phyloP scores from a whole-genome alignment of 2,888 invertebrate species.

The Junonia oenone region DNA sequence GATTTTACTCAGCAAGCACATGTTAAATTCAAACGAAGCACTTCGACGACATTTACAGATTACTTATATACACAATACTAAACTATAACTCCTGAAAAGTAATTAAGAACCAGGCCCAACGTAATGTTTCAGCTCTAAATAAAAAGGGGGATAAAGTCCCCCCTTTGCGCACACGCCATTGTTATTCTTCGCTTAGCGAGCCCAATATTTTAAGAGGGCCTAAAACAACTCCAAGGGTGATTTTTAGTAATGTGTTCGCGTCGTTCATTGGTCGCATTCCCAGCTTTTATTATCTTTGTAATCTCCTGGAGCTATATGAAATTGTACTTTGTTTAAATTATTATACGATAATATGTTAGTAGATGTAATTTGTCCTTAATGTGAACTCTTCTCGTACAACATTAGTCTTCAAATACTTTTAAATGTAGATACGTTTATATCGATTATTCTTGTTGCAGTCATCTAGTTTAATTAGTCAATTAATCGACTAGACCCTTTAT shows the following conservation, averaged over 20 bases:
- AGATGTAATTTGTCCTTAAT: not conserved
- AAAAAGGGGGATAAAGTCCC: conserved; percentile 16
- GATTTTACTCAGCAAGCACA: too few species aligned
- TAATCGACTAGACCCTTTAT: not conserved
- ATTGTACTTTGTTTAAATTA: conserved; percentile 5
- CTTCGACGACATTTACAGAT: not conserved
- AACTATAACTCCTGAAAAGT: not conserved
- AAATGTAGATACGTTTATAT: not conserved
- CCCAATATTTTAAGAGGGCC: conserved; percentile 63
- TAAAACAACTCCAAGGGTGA: conserved; percentile 57
- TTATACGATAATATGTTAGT: conserved; percentile 1
- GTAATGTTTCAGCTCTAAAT: conserved; percentile 9
- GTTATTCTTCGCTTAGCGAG: conserved; percentile 63
- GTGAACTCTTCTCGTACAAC: not conserved
- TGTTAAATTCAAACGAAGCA: too few species aligned
- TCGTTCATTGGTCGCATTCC: conserved; percentile 42
- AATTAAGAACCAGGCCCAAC: not conserved
- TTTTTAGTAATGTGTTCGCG: conserved; percentile 52
- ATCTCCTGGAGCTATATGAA: conserved; percentile 25
- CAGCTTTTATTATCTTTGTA: conserved; percentile 43
- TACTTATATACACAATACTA: not conserved
- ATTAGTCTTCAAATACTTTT: not conserved
- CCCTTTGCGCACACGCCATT: conserved; percentile 37
- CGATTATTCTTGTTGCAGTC: not conserved
- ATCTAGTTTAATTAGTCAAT: not conserved